A percentile compares a stretch with the other conserved stretches of the same genome.
phyloP scores from a whole-genome alignment of 92 coral and sea anemone genomes.

The Siderastrea radians region DNA sequence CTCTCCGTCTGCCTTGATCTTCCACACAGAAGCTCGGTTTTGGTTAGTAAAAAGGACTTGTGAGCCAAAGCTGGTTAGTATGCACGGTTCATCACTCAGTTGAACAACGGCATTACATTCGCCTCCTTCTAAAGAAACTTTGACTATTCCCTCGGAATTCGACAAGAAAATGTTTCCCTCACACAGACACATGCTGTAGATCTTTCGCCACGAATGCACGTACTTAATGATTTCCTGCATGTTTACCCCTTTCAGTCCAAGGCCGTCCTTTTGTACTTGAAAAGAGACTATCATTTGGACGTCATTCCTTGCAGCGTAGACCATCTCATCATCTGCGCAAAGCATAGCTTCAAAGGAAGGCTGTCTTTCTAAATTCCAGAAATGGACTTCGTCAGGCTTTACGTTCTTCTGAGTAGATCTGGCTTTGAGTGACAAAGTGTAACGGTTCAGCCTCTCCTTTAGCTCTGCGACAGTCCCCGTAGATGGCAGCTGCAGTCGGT shows the following conservation, averaged over 20 bases:
- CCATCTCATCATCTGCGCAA: slow-evolving; percentile 45
- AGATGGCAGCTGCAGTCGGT: slow-evolving; percentile 32
- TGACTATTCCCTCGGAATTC: slow-evolving; percentile 49
- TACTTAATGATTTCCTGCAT: slow-evolving; percentile 41
- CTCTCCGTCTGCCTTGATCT: slow-evolving; percentile 25
- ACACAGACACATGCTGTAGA: slow-evolving; percentile 65
- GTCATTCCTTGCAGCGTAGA: slow-evolving; percentile 51
- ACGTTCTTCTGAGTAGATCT: slow-evolving; percentile 11
- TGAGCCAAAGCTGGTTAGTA: slow-evolving; percentile 61
- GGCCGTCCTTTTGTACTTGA: slow-evolving; percentile 65
- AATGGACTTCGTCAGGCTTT: slow-evolving; percentile 55
- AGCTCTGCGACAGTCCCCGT: slow-evolving; percentile 60
- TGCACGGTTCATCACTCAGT: slow-evolving; percentile 50
- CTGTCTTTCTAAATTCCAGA: slow-evolving; percentile 56
- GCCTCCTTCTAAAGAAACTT: slow-evolving; percentile 19
- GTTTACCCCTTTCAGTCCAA: slow-evolving; percentile 58
- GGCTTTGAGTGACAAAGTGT: slow-evolving; percentile 3
- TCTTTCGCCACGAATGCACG: slow-evolving; percentile 27
- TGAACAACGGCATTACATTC: slow-evolving; percentile 32
- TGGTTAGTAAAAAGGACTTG: slow-evolving; percentile 55
- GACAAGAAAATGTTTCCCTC: slow-evolving; percentile 32
- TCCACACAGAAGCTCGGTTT: slow-evolving; percentile 73
- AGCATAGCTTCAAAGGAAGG: slow-evolving; percentile 48
- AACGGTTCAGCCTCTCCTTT: slow-evolving; percentile 35
- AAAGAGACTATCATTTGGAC: slow-evolving; percentile 39